These are phyloP conservation scores for Dryobotodes eremita DNA, from an alignment of 2,888 invertebrate genomes.

Conservation along the genomic window DNA sequence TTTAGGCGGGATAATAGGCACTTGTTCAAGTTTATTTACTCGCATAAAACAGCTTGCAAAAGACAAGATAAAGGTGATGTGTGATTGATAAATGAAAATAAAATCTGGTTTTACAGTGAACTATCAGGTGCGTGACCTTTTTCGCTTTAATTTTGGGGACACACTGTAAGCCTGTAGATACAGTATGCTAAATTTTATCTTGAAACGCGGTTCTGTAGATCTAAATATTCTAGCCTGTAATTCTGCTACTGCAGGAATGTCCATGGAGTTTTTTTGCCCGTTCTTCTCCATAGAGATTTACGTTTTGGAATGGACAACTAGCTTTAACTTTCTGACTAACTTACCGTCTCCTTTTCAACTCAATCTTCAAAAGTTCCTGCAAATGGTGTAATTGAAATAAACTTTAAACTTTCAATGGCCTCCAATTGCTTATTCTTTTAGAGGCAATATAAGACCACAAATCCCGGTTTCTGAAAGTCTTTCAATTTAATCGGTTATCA, in stretches of 20 bases:
- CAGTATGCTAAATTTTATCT: not conserved
- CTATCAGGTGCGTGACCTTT: slow-evolving; percentile 56
- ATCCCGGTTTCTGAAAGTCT: not conserved
- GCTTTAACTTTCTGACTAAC: not conserved
- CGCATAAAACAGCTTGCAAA: slow-evolving; percentile 15
- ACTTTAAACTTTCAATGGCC: not conserved
- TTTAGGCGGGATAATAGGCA: slow-evolving; percentile 33
- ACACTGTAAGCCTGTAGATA: slow-evolving; percentile 9
- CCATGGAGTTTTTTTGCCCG: not conserved
- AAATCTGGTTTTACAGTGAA: slow-evolving; percentile 30
- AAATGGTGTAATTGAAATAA: not conserved
- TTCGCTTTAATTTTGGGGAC: slow-evolving; percentile 34
- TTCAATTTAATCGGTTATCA: not conserved
- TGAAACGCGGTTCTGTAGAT: slow-evolving; percentile 6
- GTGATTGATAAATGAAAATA: not conserved
- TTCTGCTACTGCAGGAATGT: not conserved
- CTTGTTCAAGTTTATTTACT: slow-evolving; percentile 21
- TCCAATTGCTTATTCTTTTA: not conserved
- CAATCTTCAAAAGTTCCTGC: not conserved
- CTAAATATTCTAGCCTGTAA: not conserved
- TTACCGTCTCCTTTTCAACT: not conserved
- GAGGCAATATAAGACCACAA: not conserved
- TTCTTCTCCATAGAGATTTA: too few species aligned
- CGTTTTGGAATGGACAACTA: not conserved
- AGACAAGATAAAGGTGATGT: not conserved